Percentiles rank a stretch among this genome's conserved stretches.
Evolutionary conservation across 2,797 vertebrate genomes (phyloP).

Genomic region (Microhierax caerulescens): DNA sequence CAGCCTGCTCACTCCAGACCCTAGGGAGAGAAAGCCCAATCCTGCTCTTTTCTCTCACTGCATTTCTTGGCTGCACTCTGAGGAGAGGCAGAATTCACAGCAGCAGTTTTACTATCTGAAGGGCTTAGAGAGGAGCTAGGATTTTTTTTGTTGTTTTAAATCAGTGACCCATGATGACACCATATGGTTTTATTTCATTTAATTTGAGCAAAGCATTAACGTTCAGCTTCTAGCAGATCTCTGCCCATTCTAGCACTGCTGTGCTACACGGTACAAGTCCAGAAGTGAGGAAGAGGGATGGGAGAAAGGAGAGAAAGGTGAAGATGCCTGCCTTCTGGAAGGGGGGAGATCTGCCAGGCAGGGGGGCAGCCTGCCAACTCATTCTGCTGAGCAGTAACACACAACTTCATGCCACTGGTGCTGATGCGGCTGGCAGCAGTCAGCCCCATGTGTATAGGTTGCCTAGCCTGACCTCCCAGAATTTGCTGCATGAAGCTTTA

Average conservation of each 20-base stretch:
- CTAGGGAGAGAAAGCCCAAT: neutral
- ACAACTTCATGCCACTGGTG: neutral
- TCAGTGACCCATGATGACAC: slow-evolving; percentile 67
- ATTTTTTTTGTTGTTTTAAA: slow-evolving; percentile 60
- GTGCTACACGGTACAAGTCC: neutral
- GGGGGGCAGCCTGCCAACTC: neutral
- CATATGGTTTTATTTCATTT: slow-evolving; percentile 68
- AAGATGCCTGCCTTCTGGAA: neutral
- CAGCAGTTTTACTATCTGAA: slow-evolving; percentile 42
- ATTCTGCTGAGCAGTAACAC: neutral
- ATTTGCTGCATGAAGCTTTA: neutral
- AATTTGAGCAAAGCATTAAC: slow-evolving; percentile 59
- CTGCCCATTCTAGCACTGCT: slow-evolving; percentile 2
- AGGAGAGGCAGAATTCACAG: neutral
- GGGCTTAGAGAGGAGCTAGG: slow-evolving; percentile 37
- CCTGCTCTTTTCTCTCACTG: neutral
- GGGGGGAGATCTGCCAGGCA: neutral
- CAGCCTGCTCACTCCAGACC: neutral
- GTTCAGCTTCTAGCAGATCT: slow-evolving; percentile 37
- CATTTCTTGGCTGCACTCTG: neutral
- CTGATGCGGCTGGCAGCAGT: rapidly evolving
- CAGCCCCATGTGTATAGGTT: neutral
- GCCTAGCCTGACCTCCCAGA: neutral
- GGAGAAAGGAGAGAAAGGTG: neutral
- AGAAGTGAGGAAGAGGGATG: neutral